Evolutionary conservation across 2,888 invertebrate species (phyloP).

Genomic region (Euspilapteryx auroguttella): DNA sequence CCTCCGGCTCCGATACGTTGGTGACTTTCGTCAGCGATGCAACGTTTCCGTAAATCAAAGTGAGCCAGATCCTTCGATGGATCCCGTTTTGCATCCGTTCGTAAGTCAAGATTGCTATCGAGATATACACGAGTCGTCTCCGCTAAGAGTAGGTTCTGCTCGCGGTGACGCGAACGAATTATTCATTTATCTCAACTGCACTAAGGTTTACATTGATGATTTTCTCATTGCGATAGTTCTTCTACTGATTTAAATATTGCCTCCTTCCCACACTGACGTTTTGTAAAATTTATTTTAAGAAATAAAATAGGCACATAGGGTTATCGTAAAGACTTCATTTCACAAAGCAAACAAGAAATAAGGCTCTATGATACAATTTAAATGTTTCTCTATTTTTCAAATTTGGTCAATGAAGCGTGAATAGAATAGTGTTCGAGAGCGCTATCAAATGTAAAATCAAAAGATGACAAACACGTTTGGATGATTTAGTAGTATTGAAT

Average conservation of each 20-base stretch:
- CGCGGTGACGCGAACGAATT: slow-evolving; percentile 31
- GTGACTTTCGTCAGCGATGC: slow-evolving; percentile 16
- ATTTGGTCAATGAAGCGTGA: slow-evolving; percentile 4
- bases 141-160: slow-evolving; percentile 29
- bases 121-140: slow-evolving; percentile 52
- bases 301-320: too few species aligned
- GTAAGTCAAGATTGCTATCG: slow-evolving; percentile 60
- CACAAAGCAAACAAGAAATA: too few species aligned
- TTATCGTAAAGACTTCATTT: too few species aligned
- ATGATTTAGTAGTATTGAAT: slow-evolving; percentile 20
- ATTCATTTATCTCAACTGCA: slow-evolving; percentile 29
- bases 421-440: slow-evolving; percentile 9
- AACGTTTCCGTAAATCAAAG: slow-evolving; percentile 50
- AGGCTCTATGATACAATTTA: slow-evolving; percentile 6
- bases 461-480: slow-evolving; percentile 26
- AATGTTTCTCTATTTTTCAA: not conserved
- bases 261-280: too few species aligned
- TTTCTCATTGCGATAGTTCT: slow-evolving; percentile 3
- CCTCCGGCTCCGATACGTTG: slow-evolving; percentile 19
- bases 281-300: too few species aligned
- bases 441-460: slow-evolving; percentile 14
- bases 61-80: slow-evolving; percentile 18
- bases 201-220: slow-evolving; percentile 16
- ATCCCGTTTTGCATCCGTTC: slow-evolving; percentile 58
- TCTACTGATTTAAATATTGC: slow-evolving; percentile 11